Evolutionary conservation across 2,113 vertebrate species (phyloP).

Genomic region (Arvicanthis niloticus): DNA sequence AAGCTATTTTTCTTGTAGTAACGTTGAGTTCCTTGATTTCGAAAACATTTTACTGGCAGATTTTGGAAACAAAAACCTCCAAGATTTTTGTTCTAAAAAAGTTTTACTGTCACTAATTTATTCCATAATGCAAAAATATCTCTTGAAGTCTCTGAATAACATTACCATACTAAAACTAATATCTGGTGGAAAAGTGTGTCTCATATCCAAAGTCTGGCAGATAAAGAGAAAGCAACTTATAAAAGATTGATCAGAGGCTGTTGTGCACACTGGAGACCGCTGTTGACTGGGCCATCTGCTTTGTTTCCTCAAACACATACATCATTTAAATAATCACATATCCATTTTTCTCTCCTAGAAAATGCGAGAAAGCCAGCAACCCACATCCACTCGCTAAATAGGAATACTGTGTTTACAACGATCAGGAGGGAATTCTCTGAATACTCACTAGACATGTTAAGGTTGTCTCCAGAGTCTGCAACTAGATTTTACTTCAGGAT

Average conservation of each 20-base stretch:
- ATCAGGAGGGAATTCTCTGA: conserved; percentile 8
- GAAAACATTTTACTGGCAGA: background rate
- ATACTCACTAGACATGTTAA: background rate
- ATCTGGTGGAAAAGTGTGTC: background rate
- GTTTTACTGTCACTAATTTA: background rate
- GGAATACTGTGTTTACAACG: background rate
- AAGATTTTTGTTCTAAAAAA: background rate
- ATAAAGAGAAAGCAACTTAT: background rate
- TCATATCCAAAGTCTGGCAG: background rate
- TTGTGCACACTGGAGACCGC: background rate
- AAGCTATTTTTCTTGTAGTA: conserved; percentile 37
- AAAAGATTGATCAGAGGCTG: background rate
- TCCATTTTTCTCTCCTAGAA: conserved; percentile 46
- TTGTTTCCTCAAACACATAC: background rate
- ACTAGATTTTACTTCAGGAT: background rate
- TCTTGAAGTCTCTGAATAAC: background rate
- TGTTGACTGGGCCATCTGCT: background rate
- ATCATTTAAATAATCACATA: background rate
- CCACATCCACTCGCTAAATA: background rate
- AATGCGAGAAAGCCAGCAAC: background rate
- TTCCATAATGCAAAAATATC: background rate
- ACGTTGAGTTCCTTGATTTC: conserved; percentile 5
- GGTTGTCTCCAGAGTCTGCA: background rate
- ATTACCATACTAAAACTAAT: background rate
- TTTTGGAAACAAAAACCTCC: conserved; percentile 4